Conservation (phyloP, 2,113 vertebrate species). For the Lagopus leucura region DNA sequence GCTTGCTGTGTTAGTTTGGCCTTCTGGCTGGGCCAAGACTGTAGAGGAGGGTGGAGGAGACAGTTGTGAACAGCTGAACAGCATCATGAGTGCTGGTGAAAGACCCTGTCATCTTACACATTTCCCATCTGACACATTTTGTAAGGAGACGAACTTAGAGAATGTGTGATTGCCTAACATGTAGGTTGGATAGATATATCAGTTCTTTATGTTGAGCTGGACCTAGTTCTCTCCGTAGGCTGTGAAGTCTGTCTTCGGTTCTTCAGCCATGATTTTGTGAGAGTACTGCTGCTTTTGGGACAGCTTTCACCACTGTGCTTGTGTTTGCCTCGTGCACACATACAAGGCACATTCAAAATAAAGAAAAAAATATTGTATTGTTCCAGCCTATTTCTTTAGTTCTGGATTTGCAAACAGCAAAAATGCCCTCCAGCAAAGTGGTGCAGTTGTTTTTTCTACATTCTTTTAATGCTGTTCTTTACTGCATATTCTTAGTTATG, state of each 20-base stretch:
- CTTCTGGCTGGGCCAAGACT: not conserved
- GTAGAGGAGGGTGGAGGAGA: not conserved
- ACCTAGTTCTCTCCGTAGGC: not conserved
- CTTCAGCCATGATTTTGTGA: not conserved
- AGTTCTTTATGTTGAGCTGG: not conserved
- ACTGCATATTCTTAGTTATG: constrained; percentile 13
- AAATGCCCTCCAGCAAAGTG: constrained; percentile 36
- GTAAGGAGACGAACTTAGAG: not conserved
- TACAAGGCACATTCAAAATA: not conserved
- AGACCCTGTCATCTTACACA: not conserved
- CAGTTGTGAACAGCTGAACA: not conserved
- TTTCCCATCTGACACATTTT: not conserved
- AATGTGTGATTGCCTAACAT: not conserved
- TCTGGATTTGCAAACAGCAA: constrained; percentile 22
- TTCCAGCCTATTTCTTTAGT: constrained; percentile 18
- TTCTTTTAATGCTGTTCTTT: constrained; percentile 54
- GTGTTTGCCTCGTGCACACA: not conserved
- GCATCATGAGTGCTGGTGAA: not conserved
- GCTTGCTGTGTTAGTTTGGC: not conserved
- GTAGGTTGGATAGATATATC: not conserved
- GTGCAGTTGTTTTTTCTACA: constrained; percentile 36
- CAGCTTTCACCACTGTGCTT: not conserved
- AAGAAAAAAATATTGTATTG: not conserved
- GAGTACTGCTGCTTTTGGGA: not conserved
- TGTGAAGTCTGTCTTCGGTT: fast-evolving